Conservation (phyloP, 2,113 vertebrate species). For the Toxostoma redivivum region DNA sequence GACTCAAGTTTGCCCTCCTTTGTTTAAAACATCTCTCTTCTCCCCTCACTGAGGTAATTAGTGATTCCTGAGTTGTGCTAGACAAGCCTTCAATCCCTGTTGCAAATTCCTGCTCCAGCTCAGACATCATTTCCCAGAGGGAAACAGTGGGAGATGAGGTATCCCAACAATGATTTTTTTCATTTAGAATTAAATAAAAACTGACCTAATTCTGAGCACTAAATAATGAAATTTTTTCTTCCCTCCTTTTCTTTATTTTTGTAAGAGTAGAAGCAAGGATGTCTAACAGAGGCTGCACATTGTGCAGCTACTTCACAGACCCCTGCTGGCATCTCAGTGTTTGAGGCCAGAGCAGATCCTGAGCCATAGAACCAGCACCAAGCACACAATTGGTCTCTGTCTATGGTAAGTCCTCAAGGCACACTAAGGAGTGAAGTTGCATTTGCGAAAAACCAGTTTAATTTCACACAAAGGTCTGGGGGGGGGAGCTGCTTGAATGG, state of each 20-base stretch:
- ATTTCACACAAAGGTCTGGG: background rate
- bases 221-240: background rate
- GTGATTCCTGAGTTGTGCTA: background rate
- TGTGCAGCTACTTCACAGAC: background rate
- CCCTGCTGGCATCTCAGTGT: background rate
- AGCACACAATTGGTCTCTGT: background rate
- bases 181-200: constrained; percentile 2
- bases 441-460: background rate
- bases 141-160: background rate
- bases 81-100: background rate
- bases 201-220: background rate
- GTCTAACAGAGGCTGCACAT: background rate
- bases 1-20: background rate
- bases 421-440: background rate
- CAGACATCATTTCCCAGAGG: constrained; percentile 8
- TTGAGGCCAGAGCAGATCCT: background rate
- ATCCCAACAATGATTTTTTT: background rate
- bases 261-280: background rate
- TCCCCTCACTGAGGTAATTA: background rate
- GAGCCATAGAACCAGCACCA: background rate
- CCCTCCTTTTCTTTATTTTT: background rate
- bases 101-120: background rate
- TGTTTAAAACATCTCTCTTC: background rate
- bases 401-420: background rate
- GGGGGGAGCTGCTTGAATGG: background rate